Conservation (phyloP, 1,140 invertebrate genomes). For the Zaprionus africanus region DNA sequence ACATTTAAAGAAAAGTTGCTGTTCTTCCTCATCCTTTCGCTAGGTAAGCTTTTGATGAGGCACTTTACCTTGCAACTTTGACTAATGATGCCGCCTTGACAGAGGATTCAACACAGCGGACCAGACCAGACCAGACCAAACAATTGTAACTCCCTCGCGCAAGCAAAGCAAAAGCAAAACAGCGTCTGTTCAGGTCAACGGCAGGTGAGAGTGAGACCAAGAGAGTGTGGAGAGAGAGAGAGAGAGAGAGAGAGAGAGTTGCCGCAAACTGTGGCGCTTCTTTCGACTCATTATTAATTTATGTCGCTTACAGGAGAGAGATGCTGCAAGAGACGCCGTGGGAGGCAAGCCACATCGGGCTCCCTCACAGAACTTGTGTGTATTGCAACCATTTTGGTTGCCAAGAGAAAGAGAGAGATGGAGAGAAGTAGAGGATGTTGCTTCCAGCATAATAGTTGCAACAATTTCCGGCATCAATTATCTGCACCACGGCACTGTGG, state of each 20-base stretch:
- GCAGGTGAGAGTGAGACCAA: not conserved
- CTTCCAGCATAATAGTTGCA: slow-evolving; percentile 43
- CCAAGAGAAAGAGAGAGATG: not conserved
- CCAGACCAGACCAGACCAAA: not conserved
- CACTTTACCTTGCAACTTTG: slow-evolving; percentile 44
- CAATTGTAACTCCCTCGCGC: slow-evolving; percentile 1
- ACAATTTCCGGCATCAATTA: slow-evolving; percentile 60
- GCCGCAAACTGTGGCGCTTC: slow-evolving; percentile 41
- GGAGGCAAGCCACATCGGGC: not conserved
- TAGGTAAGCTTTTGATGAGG: slow-evolving; percentile 38
- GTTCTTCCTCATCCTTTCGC: slow-evolving; percentile 8
- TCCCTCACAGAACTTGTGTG: slow-evolving; percentile 11
- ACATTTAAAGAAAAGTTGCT: slow-evolving; percentile 10
- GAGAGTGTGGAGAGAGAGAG: not conserved
- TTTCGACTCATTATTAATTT: slow-evolving; percentile 58
- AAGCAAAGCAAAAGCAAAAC: slow-evolving; percentile 26
- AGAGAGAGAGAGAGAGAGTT: not conserved
- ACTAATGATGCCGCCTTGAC: slow-evolving; percentile 56
- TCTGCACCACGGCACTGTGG: slow-evolving; percentile 16
- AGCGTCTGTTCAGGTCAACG: slow-evolving; percentile 27
- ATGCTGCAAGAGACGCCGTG: slow-evolving; percentile 11
- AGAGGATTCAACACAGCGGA: slow-evolving; percentile 11
- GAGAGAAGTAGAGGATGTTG: not conserved
- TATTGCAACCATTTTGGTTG: slow-evolving; percentile 26
- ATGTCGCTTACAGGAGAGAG: slow-evolving; percentile 27